These are phyloP conservation scores for Aphelocoma californica DNA, from an alignment of 2,797 vertebrate genomes.

Conservation along the genomic window DNA sequence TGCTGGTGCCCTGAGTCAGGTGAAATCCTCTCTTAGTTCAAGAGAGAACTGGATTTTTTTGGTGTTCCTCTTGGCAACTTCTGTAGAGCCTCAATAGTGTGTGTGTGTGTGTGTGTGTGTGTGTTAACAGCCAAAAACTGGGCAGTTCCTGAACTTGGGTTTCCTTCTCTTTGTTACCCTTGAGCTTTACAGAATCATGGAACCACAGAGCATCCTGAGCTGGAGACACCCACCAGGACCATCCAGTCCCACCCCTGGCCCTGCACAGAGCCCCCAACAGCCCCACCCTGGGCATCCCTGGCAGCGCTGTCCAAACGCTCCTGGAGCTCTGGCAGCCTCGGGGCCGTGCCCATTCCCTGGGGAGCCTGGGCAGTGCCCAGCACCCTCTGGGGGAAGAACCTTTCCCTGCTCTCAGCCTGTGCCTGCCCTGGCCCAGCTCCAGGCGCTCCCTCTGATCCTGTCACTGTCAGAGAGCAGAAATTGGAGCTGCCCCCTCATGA, in stretches of 20 bases:
- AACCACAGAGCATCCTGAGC: neutral
- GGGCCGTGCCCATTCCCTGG: neutral
- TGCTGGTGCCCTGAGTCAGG: neutral
- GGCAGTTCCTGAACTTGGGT: neutral
- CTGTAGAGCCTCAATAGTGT: neutral
- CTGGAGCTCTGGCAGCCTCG: neutral
- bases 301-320: neutral
- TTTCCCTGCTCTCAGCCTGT: neutral
- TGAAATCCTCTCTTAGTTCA: neutral
- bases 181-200: neutral
- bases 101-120: neutral
- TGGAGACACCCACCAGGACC: neutral
- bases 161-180: neutral
- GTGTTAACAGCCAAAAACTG: neutral
- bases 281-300: neutral
- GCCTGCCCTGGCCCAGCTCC: neutral
- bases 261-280: neutral
- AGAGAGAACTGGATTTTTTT: neutral
- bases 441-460: rapidly evolving
- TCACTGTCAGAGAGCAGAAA: neutral
- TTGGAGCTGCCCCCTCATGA: neutral
- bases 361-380: neutral
- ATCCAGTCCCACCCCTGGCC: rapidly evolving
- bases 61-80: neutral
- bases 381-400: neutral